Conservation (phyloP, 2,797 vertebrate species). For the Xenopus petersii region DNA sequence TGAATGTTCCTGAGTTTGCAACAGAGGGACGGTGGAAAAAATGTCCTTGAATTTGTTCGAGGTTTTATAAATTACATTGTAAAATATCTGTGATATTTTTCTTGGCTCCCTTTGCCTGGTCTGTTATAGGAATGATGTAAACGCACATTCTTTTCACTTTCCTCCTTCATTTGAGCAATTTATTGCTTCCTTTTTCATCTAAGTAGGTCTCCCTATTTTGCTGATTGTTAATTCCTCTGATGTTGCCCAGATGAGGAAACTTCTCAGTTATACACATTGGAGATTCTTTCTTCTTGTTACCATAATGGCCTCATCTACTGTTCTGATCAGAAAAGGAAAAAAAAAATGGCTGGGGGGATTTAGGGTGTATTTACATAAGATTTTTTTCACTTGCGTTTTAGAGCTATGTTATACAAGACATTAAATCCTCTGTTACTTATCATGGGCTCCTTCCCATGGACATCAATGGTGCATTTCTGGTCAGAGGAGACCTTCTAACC, state of each 20-base stretch:
- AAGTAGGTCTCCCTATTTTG: not conserved
- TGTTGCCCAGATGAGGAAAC: not conserved
- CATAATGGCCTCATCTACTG: too few relatives aligned
- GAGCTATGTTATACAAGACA: too few relatives aligned
- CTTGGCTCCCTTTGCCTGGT: constrained; percentile 26
- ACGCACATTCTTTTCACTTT: constrained; percentile 8
- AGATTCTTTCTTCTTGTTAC: too few relatives aligned
- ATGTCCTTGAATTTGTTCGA: constrained; percentile 9
- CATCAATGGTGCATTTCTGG: too few relatives aligned
- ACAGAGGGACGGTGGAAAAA: not conserved
- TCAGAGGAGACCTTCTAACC: too few relatives aligned
- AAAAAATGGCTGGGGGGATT: too few relatives aligned
- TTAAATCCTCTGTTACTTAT: too few relatives aligned
- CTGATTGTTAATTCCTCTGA: not conserved
- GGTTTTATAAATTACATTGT: constrained; percentile 23
- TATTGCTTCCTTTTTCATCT: constrained; percentile 16
- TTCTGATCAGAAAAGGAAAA: too few relatives aligned
- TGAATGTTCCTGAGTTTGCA: constrained; percentile 17
- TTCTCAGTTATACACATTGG: not conserved
- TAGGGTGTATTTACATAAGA: too few relatives aligned
- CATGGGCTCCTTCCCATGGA: too few relatives aligned
- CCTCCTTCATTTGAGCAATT: constrained; percentile 17
- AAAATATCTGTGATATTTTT: constrained; percentile 23
- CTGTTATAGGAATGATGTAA: constrained; percentile 18
- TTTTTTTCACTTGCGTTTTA: too few relatives aligned